These are phyloP conservation scores for Serinus canaria DNA, from an alignment of 2,113 vertebrate genomes.

Conservation along the genomic window DNA sequence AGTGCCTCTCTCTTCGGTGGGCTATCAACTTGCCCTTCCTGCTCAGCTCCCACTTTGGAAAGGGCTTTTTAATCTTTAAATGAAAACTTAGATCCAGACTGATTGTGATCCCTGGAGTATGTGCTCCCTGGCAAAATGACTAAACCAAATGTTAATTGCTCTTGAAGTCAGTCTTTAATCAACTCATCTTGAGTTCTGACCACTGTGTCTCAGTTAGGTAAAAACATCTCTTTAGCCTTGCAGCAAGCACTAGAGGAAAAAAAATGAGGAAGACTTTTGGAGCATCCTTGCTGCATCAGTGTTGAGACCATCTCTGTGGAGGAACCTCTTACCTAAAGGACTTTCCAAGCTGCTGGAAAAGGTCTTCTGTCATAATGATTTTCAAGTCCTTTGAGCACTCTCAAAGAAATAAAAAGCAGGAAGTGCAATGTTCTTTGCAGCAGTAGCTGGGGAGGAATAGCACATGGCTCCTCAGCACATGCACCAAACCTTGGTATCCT, in stretches of 20 bases:
- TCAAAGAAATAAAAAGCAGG: not conserved
- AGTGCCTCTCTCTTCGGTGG: not conserved
- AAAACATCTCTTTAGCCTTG: not conserved
- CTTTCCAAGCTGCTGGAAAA: not conserved
- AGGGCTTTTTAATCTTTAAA: constrained; percentile 32
- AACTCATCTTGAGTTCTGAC: not conserved
- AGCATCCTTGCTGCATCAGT: not conserved
- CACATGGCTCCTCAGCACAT: not conserved
- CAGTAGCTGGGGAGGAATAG: not conserved
- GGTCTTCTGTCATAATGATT: not conserved
- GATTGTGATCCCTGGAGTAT: constrained; percentile 8
- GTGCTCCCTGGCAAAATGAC: constrained; percentile 30
- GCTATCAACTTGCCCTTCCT: not conserved
- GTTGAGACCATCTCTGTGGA: not conserved
- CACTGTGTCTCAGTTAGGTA: not conserved
- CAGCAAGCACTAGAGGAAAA: not conserved
- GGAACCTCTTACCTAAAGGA: not conserved
- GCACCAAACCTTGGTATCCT: not conserved
- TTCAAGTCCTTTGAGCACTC: not conserved
- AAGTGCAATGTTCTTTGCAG: not conserved
- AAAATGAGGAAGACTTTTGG: not conserved
- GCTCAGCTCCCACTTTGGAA: not conserved
- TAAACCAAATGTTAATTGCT: constrained; percentile 54
- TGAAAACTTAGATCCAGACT: constrained; percentile 1
- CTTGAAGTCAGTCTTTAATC: constrained; percentile 52